Evolutionary conservation across 1,140 invertebrate genomes (phyloP).

Genomic region (Macrostomum lignano): DNA sequence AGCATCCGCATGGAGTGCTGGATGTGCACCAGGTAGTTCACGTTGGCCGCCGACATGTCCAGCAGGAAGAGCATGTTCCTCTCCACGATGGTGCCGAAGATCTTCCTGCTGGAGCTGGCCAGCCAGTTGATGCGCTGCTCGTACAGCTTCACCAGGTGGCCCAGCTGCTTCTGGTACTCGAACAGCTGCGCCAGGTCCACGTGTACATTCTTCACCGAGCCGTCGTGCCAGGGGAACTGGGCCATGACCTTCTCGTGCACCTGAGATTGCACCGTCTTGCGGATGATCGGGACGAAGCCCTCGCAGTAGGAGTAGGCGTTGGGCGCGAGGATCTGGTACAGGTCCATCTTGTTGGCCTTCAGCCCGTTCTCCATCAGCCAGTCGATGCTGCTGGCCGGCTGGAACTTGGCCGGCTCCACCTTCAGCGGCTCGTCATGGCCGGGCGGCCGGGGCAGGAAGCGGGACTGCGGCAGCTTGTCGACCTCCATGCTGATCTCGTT

Average conservation of each 20-base stretch:
- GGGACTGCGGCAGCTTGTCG: slow-evolving; percentile 20
- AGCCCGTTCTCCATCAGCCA: slow-evolving; percentile 25
- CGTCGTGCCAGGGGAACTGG: slow-evolving; percentile 27
- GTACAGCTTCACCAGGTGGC: slow-evolving; percentile 16
- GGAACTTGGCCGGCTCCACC: slow-evolving; percentile 19
- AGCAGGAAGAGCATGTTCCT: slow-evolving; percentile 24
- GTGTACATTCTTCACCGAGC: slow-evolving; percentile 25
- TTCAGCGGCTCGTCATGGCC: slow-evolving; percentile 22
- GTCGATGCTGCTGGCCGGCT: slow-evolving; percentile 16
- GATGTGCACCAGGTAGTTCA: slow-evolving; percentile 26
- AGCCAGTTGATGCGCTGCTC: slow-evolving; percentile 26
- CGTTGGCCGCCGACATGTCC: slow-evolving; percentile 24
- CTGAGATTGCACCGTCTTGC: slow-evolving; percentile 26
- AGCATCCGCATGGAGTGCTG: slow-evolving; percentile 25
- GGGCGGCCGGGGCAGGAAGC: slow-evolving; percentile 23
- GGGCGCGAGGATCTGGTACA: slow-evolving; percentile 24
- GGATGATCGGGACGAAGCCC: slow-evolving; percentile 25
- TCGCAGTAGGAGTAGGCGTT: slow-evolving; percentile 26
- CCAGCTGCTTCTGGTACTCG: slow-evolving; percentile 27
- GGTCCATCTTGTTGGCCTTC: slow-evolving; percentile 23
- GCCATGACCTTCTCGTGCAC: slow-evolving; percentile 28
- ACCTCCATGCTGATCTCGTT: slow-evolving; percentile 25
- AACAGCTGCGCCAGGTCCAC: slow-evolving; percentile 25
- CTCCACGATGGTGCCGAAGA: slow-evolving; percentile 25
- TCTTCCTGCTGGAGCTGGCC: slow-evolving; percentile 18